Conservation (phyloP, 2,113 vertebrate genomes). For the Pantherophis guttatus region DNA sequence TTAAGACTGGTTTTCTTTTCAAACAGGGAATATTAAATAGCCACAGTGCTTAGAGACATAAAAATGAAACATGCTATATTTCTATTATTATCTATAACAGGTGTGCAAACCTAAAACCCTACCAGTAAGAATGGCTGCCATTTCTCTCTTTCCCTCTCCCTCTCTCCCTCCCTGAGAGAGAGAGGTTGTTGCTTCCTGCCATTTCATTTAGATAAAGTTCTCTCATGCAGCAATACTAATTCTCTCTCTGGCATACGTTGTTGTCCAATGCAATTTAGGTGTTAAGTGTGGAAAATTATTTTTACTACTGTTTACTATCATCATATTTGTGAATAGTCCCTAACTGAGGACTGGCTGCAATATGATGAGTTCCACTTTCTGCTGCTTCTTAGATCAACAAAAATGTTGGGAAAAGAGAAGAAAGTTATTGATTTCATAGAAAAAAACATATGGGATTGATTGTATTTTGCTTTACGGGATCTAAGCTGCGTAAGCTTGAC, state of each 20-base stretch:
- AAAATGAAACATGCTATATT: background rate
- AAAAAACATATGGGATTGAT: background rate
- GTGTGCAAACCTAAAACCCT: background rate
- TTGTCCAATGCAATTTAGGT: background rate
- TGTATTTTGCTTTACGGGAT: background rate
- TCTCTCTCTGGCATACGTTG: background rate
- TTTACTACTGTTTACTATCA: no score
- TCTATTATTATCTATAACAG: background rate
- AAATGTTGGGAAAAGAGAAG: background rate
- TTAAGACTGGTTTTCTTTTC: background rate
- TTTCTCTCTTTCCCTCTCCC: no score
- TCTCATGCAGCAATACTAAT: background rate
- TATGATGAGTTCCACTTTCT: background rate
- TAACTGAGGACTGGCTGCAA: background rate
- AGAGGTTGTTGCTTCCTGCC: background rate
- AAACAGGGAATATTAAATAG: background rate
- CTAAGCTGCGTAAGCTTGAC: background rate
- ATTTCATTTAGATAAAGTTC: background rate
- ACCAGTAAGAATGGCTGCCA: background rate
- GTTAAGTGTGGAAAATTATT: background rate
- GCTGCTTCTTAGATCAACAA: background rate
- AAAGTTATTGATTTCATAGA: background rate
- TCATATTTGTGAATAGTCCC: background rate
- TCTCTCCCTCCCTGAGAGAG: no score
- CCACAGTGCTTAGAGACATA: background rate